Evolutionary conservation across 2,113 vertebrate species (phyloP).

Genomic region (Antennarius striatus): DNA sequence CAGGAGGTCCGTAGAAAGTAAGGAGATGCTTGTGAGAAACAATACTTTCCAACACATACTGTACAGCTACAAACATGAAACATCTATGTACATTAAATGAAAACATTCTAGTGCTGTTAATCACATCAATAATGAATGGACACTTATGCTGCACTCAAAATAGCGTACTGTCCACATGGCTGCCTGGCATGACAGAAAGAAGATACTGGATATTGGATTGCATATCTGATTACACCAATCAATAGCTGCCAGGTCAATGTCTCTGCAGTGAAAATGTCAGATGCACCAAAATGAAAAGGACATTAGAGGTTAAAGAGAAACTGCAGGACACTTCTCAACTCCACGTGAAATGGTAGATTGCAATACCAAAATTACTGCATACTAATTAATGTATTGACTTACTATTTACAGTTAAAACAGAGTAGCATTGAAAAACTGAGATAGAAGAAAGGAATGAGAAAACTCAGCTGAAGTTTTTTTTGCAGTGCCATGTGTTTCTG

Average conservation of each 20-base stretch:
- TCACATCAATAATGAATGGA: conserved; percentile 64
- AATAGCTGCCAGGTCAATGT: conserved; percentile 46
- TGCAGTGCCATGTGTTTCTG: no score
- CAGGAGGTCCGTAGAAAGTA: neutral
- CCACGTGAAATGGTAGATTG: neutral
- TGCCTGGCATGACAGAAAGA: conserved; percentile 34
- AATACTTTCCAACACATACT: neutral
- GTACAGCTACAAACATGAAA: conserved; percentile 13
- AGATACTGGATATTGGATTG: conserved; percentile 44
- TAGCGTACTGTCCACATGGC: conserved; percentile 50
- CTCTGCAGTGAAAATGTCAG: conserved; percentile 27
- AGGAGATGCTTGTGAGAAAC: neutral
- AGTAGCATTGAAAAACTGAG: no score
- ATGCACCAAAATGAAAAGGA: conserved; percentile 37
- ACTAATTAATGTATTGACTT: no score
- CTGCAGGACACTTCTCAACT: neutral
- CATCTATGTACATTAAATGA: conserved; percentile 21
- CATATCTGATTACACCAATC: conserved; percentile 48
- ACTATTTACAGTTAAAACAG: no score
- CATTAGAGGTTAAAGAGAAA: conserved; percentile 36
- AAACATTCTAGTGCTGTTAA: conserved; percentile 24
- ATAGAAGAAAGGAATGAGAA: no score
- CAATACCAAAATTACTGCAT: no score
- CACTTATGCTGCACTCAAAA: conserved; percentile 57
- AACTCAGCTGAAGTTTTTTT: no score